These are phyloP conservation scores for Anabacerthia variegaticeps DNA, from an alignment of 2,797 vertebrate genomes.

Conservation along the genomic window DNA sequence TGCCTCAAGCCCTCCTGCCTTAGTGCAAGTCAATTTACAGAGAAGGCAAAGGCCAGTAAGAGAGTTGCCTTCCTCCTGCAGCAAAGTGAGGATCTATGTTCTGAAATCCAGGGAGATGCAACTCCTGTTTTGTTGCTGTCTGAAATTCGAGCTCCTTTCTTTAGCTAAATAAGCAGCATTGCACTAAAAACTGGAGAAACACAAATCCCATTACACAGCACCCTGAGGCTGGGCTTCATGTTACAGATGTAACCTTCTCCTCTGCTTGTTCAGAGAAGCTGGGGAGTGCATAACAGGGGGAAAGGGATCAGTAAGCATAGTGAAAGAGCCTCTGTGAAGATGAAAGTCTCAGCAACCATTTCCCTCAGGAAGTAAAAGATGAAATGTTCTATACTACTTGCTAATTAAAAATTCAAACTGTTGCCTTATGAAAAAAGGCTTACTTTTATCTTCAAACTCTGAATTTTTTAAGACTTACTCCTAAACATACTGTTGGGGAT, in stretches of 20 bases:
- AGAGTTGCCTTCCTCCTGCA: not conserved
- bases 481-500: not conserved
- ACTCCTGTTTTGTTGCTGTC: not conserved
- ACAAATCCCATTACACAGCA: constrained; percentile 53
- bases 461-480: not conserved
- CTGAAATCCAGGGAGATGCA: not conserved
- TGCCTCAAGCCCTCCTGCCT: not conserved
- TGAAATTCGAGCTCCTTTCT: constrained; percentile 50
- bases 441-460: constrained; percentile 23
- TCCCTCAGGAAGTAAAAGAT: constrained; percentile 21
- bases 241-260: constrained; percentile 22
- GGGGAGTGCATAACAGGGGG: not conserved
- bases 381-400: constrained; percentile 15
- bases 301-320: constrained; percentile 33
- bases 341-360: constrained; percentile 42
- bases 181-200: constrained; percentile 48
- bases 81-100: not conserved
- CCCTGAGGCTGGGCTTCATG: constrained; percentile 44
- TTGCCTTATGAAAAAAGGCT: not conserved
- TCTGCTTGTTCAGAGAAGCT: constrained; percentile 36
- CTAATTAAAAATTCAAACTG: constrained; percentile 32
- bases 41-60: not conserved
- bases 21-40: not conserved
- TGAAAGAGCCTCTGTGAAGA: constrained; percentile 51
- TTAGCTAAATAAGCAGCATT: constrained; percentile 38